Evolutionary conservation across 2,888 invertebrate genomes (phyloP), one percentile per base, ranked within the genome.

Genomic region (Yponomeuta sedellus): DNA sequence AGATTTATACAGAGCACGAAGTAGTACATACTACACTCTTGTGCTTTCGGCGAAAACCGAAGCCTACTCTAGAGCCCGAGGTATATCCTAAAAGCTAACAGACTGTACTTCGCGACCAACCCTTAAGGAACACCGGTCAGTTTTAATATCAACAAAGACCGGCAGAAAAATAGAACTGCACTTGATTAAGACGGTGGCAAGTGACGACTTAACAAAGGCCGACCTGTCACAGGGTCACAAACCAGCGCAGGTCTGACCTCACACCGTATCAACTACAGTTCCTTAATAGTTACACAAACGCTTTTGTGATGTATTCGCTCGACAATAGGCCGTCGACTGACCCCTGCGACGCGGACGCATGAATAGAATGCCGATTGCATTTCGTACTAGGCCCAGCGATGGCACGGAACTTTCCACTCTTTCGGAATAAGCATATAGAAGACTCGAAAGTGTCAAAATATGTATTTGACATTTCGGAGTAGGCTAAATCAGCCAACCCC

Each of bases 321-420:
- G 67, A 88, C 84, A 88, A 87, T 77, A 70, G 77, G 67, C 65
- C 78, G 80, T 80, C 82, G 77, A 68, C 65, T 78, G 80, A 81
- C 82, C 84, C 84, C 79, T 79, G 73, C 81, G 76, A 77, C 69
- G 70, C 69, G 70, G 34, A 67, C 39, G 20, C 22, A 28, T 1
- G 2, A 19, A 2, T 73, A 77, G 78, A 71, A 75, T 77, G 77
- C 76, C 75, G 78, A 82, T 79, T 78, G 74, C 75, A 72, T 72
- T 74, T 70, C 70, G 72, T 72, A 75, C 80, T 77, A 80, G 82
- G 79, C 81, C 81, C 72, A 67, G 34, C n/a, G 52, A 59, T n/a
- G n/a, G n/a, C n/a, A n/a, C n/a, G n/a, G n/a, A n/a, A n/a, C n/a
- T n/a, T n/a, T n/a, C n/a, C n/a, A n/a, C n/a, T n/a, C n/a, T n/a